Conservation (phyloP, 2,888 invertebrate genomes). For the Tipula confusa region DNA sequence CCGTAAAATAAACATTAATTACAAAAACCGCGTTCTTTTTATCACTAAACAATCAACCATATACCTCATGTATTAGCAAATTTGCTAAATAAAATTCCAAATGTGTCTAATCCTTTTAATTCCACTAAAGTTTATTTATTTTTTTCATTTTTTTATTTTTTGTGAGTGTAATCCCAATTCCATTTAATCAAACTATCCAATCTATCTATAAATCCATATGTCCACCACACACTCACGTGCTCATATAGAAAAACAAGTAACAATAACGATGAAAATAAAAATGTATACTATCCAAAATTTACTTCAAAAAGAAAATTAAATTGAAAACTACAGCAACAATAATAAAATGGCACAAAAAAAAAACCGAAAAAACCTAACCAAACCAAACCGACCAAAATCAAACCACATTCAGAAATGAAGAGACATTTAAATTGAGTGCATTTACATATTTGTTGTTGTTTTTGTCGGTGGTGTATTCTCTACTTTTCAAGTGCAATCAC, state of each 20-base stretch:
- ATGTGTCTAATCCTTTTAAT: not conserved
- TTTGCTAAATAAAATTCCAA: not conserved
- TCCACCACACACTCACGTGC: not conserved
- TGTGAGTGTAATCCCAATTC: not conserved
- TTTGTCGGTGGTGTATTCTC: not conserved
- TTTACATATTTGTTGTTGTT: conserved; percentile 26
- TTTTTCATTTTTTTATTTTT: too few species aligned
- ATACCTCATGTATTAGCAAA: not conserved
- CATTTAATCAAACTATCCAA: not conserved
- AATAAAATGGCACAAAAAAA: not conserved
- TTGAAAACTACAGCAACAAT: not conserved
- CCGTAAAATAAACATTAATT: too few species aligned
- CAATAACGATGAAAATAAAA: not conserved
- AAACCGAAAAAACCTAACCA: conserved; percentile 27
- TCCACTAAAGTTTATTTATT: too few species aligned
- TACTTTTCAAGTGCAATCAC: conserved; percentile 28
- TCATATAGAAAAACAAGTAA: not conserved
- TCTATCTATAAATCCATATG: not conserved
- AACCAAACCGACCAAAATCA: conserved; percentile 30
- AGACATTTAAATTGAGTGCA: conserved; percentile 30
- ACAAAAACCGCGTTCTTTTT: too few species aligned
- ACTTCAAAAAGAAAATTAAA: conserved; percentile 21
- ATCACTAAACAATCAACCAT: not conserved
- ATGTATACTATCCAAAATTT: not conserved
- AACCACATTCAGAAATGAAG: conserved; percentile 30